Base-by-base conservation (phyloP, 2,113 vertebrate species). In the Jacana jacana region DNA sequence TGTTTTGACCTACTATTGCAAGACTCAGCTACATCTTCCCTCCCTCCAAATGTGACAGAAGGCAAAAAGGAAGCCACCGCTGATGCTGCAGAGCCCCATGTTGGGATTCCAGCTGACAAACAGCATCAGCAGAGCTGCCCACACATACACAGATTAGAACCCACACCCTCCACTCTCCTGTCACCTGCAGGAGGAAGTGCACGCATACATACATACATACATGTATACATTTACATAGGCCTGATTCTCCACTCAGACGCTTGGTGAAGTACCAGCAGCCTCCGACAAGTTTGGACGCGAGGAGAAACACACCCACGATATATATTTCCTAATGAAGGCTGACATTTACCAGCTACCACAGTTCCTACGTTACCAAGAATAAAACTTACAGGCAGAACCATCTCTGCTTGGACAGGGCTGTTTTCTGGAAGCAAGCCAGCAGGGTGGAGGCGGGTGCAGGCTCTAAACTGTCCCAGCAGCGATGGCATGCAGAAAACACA, bases 1-100 rank as follows among this genome's bases (percentile, higher is more conserved):
- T 85, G 88, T 96, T 96, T 81, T 94, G 92, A 97, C 87, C 93
- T 96, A 97, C 97, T 95, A 97, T 69, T 93, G 96, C 95, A 78
- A 97, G 97, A 79, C 83, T 95, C 64, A 30, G 89, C 92, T 95
- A 77, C 63, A 75, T 96, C 94, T 94, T 95, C 94, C 96, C 81
- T 96, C 96, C 92, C 86, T 96, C 94, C 79, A 70, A 96, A 95
- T 57, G 76, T 93, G 95, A 97, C 94, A 89, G 82, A 94, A 97
- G 90, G 93, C 57, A 52, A 88, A 88, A 92, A 82, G 48, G 85
- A 72, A 88, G 51, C 48, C 0, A 1, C 1, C 4, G 4, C 90
- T 82, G 39, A 60, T 94, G 42, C 71, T 2, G 93, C 91, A 94
- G 87, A 94, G 89, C 82, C 79, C 77, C 40, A 16, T 60, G 77